These are phyloP conservation scores for Lophotriccus pileatus DNA, from an alignment of 2,797 vertebrate species.

Conservation along the genomic window DNA sequence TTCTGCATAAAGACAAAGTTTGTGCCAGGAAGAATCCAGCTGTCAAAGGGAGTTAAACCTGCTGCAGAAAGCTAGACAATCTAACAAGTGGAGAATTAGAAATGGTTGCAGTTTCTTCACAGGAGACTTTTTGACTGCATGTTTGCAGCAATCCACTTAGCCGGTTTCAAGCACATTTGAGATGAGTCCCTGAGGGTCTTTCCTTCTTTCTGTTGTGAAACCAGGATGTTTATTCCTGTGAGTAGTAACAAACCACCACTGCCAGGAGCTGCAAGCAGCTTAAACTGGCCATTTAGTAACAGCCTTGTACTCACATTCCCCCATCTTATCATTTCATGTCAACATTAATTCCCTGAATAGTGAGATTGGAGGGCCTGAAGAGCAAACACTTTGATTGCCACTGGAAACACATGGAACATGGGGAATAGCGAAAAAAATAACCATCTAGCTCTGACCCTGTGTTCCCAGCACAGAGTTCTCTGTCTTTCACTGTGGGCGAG, in stretches of 20 bases:
- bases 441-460: neutral
- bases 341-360: conserved; percentile 35
- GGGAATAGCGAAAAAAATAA: neutral
- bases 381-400: conserved; percentile 2
- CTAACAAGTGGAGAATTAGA: neutral
- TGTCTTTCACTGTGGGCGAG: neutral
- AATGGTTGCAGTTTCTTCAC: neutral
- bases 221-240: neutral
- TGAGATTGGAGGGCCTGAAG: neutral
- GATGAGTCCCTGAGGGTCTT: neutral
- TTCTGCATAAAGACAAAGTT: neutral
- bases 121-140: neutral
- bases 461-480: neutral
- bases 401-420: neutral
- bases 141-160: neutral
- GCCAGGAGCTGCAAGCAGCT: neutral
- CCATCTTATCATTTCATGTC: neutral
- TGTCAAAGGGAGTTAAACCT: neutral
- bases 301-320: neutral
- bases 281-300: neutral
- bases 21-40: neutral
- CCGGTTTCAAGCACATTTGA: neutral
- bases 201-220: neutral
- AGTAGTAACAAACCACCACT: neutral
- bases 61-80: neutral